Conservation (phyloP, 2,113 vertebrate species). For the Etheostoma spectabile region DNA sequence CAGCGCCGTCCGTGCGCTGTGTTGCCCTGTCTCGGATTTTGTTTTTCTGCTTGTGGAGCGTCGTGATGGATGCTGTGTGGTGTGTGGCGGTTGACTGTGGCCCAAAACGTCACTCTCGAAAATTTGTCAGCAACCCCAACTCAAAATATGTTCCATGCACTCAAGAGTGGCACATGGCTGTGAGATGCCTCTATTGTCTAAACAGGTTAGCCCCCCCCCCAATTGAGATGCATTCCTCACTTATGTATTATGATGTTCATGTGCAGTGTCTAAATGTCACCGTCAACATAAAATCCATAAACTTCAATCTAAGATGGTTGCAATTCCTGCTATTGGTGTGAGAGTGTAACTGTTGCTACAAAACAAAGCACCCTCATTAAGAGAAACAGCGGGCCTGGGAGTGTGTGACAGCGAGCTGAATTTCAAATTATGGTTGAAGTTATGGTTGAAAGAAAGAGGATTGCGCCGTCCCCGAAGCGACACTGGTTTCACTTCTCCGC, state of each 20-base stretch:
- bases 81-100: too few species aligned
- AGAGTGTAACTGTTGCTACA: slow-evolving; percentile 22
- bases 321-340: neutral
- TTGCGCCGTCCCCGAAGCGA: slow-evolving; percentile 50
- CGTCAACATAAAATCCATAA: slow-evolving; percentile 37
- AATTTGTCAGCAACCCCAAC: too few species aligned
- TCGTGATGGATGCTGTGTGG: too few species aligned
- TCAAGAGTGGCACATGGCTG: slow-evolving; percentile 5
- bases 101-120: too few species aligned
- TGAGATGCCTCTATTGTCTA: slow-evolving; percentile 57
- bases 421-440: slow-evolving; percentile 33
- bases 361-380: slow-evolving; percentile 14
- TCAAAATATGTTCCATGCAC: too few species aligned
- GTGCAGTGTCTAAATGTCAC: slow-evolving; percentile 42
- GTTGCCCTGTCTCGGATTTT: too few species aligned
- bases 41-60: too few species aligned
- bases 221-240: slow-evolving; percentile 55
- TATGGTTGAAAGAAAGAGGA: slow-evolving; percentile 41
- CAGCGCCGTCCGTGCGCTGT: too few species aligned
- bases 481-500: slow-evolving; percentile 80
- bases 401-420: neutral
- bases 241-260: slow-evolving; percentile 41
- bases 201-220: slow-evolving; percentile 50
- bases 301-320: slow-evolving; percentile 15
- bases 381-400: slow-evolving; percentile 26